Base-by-base conservation (phyloP, 1,140 invertebrate genomes). In the Xylocopa sonorina region DNA sequence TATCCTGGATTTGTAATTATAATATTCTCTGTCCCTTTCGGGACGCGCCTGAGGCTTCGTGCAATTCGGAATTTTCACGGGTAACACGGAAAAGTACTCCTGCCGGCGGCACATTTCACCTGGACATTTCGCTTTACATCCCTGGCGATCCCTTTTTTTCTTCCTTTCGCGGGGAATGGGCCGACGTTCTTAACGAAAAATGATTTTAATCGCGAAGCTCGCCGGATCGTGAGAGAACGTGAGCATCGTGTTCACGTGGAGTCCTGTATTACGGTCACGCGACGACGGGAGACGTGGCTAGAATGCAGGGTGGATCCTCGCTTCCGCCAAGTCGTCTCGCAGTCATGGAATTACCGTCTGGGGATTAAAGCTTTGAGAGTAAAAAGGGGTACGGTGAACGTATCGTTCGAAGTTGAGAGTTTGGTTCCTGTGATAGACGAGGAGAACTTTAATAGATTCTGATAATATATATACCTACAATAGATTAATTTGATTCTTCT, bases 251-350 rank as follows among this genome's bases (percentile, higher is more conserved):
- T 53, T 21, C 58, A 9, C n/a, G 27, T 14, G 66, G 46, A 57
- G 48, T 53, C 24, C 34, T 4, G 43, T 78, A 85, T 84, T 78
- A 55, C 78, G 48, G 64, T 84, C 82, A 85, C 82, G 83, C 67
- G 62, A 62, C 29, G 69, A 16, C 18, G 14, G 21, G 63, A 81
- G 72, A 81, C 82, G 83, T 84, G 83, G 51, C 32, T 24, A 48
- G 78, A 80, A 85, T 85, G 27, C 24, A 34, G 9, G 29, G 41
- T n/a, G n/a, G 51, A 24, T 51, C 63, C 43, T 41, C 43, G 21
- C 27, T 38, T 12, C 16, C 10, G 46, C 50, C 38, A 24, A 78
- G 66, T 71, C 64, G 64, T 69, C 50, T 46, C 55, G 66, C 21
- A 71, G 50, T 0, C 5, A 43, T 43, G 68, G 51, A 60, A 71